Evolutionary conservation across 2,113 vertebrate species (phyloP), one percentile per base, ranked within the genome.

Genomic region (Myrmecobius fasciatus): DNA sequence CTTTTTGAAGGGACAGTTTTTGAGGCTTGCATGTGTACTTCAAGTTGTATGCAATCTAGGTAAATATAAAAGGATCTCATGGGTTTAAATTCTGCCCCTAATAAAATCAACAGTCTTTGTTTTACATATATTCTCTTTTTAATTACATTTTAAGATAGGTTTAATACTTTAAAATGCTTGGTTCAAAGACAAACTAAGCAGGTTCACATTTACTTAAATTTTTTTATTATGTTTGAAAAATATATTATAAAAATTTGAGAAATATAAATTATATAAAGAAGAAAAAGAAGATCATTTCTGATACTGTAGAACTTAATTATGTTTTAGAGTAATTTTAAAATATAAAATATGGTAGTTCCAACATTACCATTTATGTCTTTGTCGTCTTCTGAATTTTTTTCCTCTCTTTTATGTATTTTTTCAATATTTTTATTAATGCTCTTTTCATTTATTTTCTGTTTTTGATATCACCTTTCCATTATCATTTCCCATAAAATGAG

Each of bases 111-210:
- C 60, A 90, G 24, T 53, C 90, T 95, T 95, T 96, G 60, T 89
- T 25, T 43, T 83, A 1, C 90, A 88, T 90, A 25, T 96, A 48
- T 92, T 92, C 93, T 93, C 75, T 31, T 91, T 25, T 93, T 94
- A 31, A 75, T 95, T 92, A 53, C 47, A 24, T 94, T 95, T 94
- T 93, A 89, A 49, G 49, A 56, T 88, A 75, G 24, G 12, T 90
- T 94, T 96, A 92, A 83, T 93, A 90, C 24, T 56, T 93, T 43
- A 43, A 93, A 93, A 53, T 95, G 48, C 93, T 93, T 92, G 90
- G 47, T 91, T 94, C 51, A 31, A 53, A 89, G 90, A 53, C 92
- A 53, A 92, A 31, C 5, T 3, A 10, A 92, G 75, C 91, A 60
- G 17, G 20, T 83, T 83, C 67, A 43, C 67, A 83, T 83, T 83